Base-by-base conservation (phyloP, 2,113 vertebrate species). In the Clinocottus analis region DNA sequence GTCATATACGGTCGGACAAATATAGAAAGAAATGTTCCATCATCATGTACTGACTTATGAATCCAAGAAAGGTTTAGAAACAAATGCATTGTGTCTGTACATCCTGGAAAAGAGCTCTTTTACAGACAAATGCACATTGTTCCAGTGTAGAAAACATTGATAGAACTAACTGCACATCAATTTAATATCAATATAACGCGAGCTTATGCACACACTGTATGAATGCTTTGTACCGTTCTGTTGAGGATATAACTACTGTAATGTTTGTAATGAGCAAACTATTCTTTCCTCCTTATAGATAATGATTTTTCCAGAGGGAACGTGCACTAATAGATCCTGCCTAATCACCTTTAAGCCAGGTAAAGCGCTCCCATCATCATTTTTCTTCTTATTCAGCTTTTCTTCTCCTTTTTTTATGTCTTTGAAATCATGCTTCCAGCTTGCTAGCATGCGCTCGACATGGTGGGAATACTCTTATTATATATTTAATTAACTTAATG, bases 301-400 rank as follows among this genome's bases (percentile, higher is more conserved):
- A 80, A 99, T 99, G 97, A 99, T 99, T 91, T 99, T 99, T 92
- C 98, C 98, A 75, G 98, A 99, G 85, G 98, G 98, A 87, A 99
- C 98, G 0, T 99, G 98, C 82, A 99, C 98, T 62, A 99, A 99
- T 87, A 96, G 98, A 91, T 98, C 97, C 87, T 99, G 98, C 90
- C 93, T 99, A 62, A 99, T 99, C 89, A 99, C 97, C 67, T 99
- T 99, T 92, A 99, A 99, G 87, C 97, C 98, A 92, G 98, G 98
- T 99, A 95, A 49, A 78, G 35, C 41, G 23, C 51, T 43, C 19
- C 45, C 39, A 5, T 72, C 33, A 31, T 59, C 0, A 3, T 41
- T 72, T 68, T 61, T 27, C 33, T 4, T 68, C 31, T 11, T 33
- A 6, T 45, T 62, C 3, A 70, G 3, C 35, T 66, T 1, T n/a